Evolutionary conservation across 1,140 invertebrate species (phyloP), one percentile per base, ranked within the genome.

Genomic region (Saccostrea glomerata): DNA sequence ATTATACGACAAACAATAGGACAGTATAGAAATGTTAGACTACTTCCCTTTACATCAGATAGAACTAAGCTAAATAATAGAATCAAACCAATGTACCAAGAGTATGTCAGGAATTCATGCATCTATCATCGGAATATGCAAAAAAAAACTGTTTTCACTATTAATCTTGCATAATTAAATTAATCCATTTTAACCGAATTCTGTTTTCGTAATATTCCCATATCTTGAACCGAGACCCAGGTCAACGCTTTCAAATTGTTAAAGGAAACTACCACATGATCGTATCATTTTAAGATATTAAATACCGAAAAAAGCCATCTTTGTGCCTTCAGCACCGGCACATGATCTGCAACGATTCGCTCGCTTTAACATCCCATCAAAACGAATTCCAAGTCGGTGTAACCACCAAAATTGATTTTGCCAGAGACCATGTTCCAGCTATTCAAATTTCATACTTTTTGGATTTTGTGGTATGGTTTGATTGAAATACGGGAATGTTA

Each of bases 281-380:
- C 70, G 30, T 77, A 30, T 77, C 70, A 77, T 77, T 77, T 36
- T 25, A 36, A 36, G 30, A 77, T 77, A 77, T 77, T 77, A 77
- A 77, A 77, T 77, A 77, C 70, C 70, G 58, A 77, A 77, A 36
- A 73, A 77, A 77, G 70, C 70, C 70, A 77, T 25, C 70, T 77
- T 77, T 77, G 70, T 77, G 4, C 70, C n/a, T 25, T 15, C 25
- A 77, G 30, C 23, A 30, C 13, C 70, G 70, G 70, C 23, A 77
- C 70, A 77, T 13, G 70, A 77, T 77, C 70, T 77, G 70, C 70
- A 77, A 25, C 70, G 70, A 77, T 77, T 77, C 70, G 70, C 70
- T 77, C 70, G 70, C 70, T 77, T 77, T 77, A 77, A 77, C 70
- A 77, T 30, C 70, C 70, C 70, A 77, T 77, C 70, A 77, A 77